These are phyloP conservation scores for Oscheius sp. DNA, from an alignment of 1,140 invertebrate genomes.

Conservation along the genomic window DNA sequence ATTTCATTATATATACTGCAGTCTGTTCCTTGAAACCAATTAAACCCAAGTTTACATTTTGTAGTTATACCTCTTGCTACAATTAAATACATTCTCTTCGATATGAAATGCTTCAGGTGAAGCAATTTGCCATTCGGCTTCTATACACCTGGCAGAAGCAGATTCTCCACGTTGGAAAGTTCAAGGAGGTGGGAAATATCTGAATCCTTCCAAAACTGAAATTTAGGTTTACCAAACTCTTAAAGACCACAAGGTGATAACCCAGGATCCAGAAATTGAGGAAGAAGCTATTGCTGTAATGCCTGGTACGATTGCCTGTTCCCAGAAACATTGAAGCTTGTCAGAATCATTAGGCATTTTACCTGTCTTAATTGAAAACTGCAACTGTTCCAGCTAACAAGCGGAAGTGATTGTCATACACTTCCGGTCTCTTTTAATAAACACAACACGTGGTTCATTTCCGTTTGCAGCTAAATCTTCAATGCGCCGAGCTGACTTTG, in stretches of 20 bases:
- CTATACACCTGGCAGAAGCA: slow-evolving; percentile 12
- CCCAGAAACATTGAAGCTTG: no score
- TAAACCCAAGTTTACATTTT: no score
- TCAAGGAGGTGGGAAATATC: slow-evolving; percentile 21
- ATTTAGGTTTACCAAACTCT: slow-evolving; percentile 14
- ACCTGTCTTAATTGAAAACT: background rate
- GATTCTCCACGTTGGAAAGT: slow-evolving; percentile 13
- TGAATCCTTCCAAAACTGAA: background rate
- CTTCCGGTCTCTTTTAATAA: no score
- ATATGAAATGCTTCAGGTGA: background rate
- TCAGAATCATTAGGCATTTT: background rate
- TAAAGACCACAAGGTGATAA: slow-evolving; percentile 8
- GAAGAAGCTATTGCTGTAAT: slow-evolving; percentile 1
- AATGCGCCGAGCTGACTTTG: background rate
- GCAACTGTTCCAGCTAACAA: background rate
- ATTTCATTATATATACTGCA: no score
- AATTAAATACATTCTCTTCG: background rate
- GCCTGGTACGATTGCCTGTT: background rate
- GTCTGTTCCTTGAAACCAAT: no score
- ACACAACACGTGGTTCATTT: background rate
- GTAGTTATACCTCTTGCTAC: no score
- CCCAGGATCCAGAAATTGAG: background rate
- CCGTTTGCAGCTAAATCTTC: background rate
- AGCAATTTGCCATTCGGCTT: background rate
- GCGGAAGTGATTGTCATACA: no score